A percentile compares a stretch with the other conserved stretches of the same genome.
phyloP scores from a whole-genome alignment of 2,113 vertebrate species.

The Carlito syrichta region DNA sequence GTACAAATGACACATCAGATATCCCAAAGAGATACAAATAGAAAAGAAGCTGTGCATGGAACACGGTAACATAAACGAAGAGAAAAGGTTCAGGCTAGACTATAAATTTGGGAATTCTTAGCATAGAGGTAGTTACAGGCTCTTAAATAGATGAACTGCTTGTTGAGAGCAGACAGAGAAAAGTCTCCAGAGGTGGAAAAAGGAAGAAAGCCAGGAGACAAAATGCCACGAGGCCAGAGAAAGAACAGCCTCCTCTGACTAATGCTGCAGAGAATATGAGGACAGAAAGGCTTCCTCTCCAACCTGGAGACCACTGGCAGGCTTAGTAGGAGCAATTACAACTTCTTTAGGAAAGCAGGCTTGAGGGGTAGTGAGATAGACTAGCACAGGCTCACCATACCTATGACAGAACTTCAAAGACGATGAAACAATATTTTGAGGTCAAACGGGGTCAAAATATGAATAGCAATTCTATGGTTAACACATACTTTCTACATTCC shows the following conservation, averaged over 20 bases:
- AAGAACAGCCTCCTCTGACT: not conserved
- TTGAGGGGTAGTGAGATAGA: not conserved
- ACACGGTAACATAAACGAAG: not conserved
- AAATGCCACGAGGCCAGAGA: not conserved
- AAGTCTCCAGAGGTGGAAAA: not conserved
- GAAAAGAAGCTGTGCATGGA: not conserved
- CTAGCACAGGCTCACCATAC: too few species aligned
- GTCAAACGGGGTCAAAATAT: not conserved
- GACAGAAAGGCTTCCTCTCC: not conserved
- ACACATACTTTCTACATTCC: not conserved
- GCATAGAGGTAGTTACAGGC: not conserved
- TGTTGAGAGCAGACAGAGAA: not conserved
- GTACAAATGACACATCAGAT: not conserved
- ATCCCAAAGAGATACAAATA: not conserved
- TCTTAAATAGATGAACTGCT: not conserved
- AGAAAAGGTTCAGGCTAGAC: not conserved
- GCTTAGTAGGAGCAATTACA: not conserved
- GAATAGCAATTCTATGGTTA: not conserved
- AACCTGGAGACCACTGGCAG: not conserved
- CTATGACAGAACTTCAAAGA: not conserved
- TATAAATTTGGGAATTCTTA: not conserved
- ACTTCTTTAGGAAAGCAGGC: not conserved
- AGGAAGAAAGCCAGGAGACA: not conserved
- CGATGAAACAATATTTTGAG: not conserved
- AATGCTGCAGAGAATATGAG: not conserved